These are phyloP conservation scores for Parus major DNA, from an alignment of 2,113 vertebrate species.

Conservation along the genomic window DNA sequence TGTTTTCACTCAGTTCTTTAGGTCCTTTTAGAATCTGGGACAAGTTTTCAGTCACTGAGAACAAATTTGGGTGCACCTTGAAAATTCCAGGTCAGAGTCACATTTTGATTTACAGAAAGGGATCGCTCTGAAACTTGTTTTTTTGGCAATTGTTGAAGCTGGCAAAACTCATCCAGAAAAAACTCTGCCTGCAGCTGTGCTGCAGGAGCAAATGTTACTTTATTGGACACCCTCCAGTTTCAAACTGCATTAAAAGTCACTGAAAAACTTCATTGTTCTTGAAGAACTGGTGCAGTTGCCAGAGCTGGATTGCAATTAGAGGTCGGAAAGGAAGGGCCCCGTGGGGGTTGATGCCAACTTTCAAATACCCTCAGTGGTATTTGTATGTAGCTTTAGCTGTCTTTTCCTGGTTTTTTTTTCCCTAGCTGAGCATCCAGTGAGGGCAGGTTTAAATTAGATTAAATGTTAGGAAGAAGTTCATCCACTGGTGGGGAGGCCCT, in stretches of 20 bases:
- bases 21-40: not conserved
- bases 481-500: fast-evolving
- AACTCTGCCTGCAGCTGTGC: slow-evolving; percentile 42
- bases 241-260: slow-evolving; percentile 60
- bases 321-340: not conserved
- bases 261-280: slow-evolving; percentile 66
- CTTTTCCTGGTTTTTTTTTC: not conserved
- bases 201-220: slow-evolving; percentile 12
- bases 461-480: not conserved
- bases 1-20: not conserved
- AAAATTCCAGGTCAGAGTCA: not conserved
- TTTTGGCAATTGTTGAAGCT: not conserved
- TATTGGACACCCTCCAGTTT: slow-evolving; percentile 36
- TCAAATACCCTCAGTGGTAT: not conserved
- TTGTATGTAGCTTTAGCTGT: not conserved
- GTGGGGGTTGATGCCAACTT: not conserved
- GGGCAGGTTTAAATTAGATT: not conserved
- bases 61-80: not conserved
- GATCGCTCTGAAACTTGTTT: not conserved
- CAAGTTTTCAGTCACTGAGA: not conserved
- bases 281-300: slow-evolving; percentile 16
- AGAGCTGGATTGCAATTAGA: slow-evolving; percentile 29
- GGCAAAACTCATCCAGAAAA: slow-evolving; percentile 1
- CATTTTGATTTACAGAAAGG: not conserved
- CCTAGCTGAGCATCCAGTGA: not conserved